phyloP scores from a whole-genome alignment of 2,113 vertebrate genomes.

The Tamias sibiricus region DNA sequence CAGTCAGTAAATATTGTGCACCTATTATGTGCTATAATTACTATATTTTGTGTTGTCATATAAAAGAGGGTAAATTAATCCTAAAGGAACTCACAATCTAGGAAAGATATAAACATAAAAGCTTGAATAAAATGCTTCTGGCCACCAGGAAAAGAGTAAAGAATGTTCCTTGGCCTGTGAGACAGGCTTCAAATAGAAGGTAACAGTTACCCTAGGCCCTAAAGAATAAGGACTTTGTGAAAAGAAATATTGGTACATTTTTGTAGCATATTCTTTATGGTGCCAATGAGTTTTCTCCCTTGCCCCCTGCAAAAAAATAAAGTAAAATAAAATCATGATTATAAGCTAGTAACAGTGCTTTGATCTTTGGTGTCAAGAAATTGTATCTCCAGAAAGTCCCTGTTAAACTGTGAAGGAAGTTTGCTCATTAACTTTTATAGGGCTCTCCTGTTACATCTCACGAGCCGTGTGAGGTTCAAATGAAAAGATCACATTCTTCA shows the following conservation, averaged over 20 bases:
- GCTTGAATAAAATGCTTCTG: background rate
- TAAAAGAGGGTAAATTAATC: background rate
- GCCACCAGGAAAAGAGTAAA: background rate
- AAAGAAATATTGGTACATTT: conserved; percentile 3
- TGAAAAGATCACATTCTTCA: background rate
- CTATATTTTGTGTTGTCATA: background rate
- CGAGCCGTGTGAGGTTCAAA: background rate
- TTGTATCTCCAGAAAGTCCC: conserved; percentile 35
- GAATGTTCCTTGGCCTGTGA: background rate
- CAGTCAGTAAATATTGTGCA: background rate
- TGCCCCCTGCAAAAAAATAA: background rate
- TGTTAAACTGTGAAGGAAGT: conserved; percentile 33
- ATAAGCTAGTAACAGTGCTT: conserved; percentile 23
- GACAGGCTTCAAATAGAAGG: background rate
- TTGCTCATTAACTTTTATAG: conserved; percentile 13
- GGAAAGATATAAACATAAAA: background rate
- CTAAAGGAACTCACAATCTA: background rate
- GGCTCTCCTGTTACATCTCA: background rate
- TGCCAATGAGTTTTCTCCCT: background rate
- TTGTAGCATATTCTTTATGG: conserved; percentile 39
- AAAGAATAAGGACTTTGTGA: background rate
- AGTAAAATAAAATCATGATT: background rate
- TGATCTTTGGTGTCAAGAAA: conserved; percentile 65
- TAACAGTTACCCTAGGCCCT: background rate
- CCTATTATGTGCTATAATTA: background rate